Percentiles rank a stretch among this genome's conserved stretches.
phyloP scores from a whole-genome alignment of 1,140 invertebrate species.

The Matsumurasca onukii region DNA sequence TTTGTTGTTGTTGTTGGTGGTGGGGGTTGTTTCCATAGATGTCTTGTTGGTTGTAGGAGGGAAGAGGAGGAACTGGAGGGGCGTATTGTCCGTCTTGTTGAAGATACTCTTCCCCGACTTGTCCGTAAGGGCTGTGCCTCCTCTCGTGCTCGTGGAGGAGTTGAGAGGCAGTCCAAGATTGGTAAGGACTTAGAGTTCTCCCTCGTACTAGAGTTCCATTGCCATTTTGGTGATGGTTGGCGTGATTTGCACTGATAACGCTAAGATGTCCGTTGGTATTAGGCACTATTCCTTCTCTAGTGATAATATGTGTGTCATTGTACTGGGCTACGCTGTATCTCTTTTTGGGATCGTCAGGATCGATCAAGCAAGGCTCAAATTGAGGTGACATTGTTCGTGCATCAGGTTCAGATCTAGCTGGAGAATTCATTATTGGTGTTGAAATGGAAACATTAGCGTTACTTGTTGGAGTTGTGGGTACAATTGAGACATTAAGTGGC shows the following conservation, averaged over 20 bases:
- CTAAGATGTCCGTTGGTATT: constrained; percentile 39
- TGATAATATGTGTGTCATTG: constrained; percentile 35
- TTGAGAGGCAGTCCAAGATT: constrained; percentile 60
- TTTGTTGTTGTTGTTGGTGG: constrained; percentile 45
- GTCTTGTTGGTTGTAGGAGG: constrained; percentile 37
- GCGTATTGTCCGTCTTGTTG: constrained; percentile 37
- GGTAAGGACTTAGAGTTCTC: constrained; percentile 54
- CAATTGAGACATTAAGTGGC: constrained; percentile 43
- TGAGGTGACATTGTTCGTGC: constrained; percentile 40
- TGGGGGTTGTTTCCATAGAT: constrained; percentile 42
- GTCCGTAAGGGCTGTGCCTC: constrained; percentile 51
- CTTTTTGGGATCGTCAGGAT: constrained; percentile 49
- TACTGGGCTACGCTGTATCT: constrained; percentile 51
- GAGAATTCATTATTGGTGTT: constrained; percentile 32
- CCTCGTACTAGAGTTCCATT: constrained; percentile 49
- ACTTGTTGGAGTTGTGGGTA: constrained; percentile 39
- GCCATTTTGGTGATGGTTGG: constrained; percentile 43
- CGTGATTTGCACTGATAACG: constrained; percentile 39
- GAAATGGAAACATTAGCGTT: constrained; percentile 38
- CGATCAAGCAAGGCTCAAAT: constrained; percentile 42
- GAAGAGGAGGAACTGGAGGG: constrained; percentile 41
- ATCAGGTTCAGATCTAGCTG: constrained; percentile 27
- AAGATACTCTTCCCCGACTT: constrained; percentile 40
- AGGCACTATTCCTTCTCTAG: constrained; percentile 23
- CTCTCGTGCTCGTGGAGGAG: constrained; percentile 60